Base-by-base conservation (phyloP, 1,140 invertebrate species). In the Calliphora vicina region DNA sequence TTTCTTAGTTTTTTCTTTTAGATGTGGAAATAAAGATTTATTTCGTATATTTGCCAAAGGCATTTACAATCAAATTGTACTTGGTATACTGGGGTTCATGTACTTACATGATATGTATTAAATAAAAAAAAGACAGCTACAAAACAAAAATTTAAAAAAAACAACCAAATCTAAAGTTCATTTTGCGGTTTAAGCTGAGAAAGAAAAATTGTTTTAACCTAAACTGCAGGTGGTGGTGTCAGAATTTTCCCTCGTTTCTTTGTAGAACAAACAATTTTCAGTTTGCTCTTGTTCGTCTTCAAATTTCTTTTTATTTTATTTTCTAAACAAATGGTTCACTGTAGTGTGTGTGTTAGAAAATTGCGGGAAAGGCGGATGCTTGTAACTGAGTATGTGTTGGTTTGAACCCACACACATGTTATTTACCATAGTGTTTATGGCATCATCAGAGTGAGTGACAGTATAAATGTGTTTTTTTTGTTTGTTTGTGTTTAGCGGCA, bases 171-270 rank as follows among this genome's bases (percentile, higher is more conserved):
- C 45, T 50, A 50, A 6, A 50, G 45, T 50, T 50, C 12, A n/a
- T 50, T 12, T 50, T 50, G 45, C 45, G 45, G 45, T 50, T 50
- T 17, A 50, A 50, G 17, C 50, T n/a, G 15, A 57, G 6, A 13
- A n/a, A 57, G n/a, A 57, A 57, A n/a, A n/a, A n/a, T 57, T 57
- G 13, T 67, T 23, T 23, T 20, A 23, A 67, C 10, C 17, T 25
- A 23, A 67, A 67, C 61, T 67, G 61, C 61, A 67, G 61, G 61
- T 67, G 61, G 61, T 67, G 61, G 61, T 25, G n/a, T 67, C 25
- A 20, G 20, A 23, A 25, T 67, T 23, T 67, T 6, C 9, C 10
- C n/a, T 25, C n/a, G 6, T 57, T 57, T n/a, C 13, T n/a, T 57
- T 0, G 17, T 15, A 57, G 8, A n/a, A 35, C 15, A 13, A 57